phyloP scores from a whole-genome alignment of 2,113 vertebrate species.

The Tetrao urogallus region DNA sequence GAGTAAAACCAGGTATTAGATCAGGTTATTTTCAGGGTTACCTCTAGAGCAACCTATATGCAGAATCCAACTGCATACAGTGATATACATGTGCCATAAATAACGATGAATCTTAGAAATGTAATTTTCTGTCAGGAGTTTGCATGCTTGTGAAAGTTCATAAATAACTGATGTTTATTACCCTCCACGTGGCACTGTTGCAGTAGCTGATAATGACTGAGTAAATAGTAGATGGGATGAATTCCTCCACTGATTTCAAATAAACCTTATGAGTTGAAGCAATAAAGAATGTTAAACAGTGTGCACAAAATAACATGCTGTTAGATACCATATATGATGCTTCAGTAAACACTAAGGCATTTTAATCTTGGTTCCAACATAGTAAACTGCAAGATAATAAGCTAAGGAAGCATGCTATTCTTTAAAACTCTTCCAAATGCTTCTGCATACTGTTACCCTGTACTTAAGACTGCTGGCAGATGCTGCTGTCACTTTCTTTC shows the following conservation, averaged over 20 bases:
- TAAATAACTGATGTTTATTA: conserved; percentile 75
- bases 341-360: conserved; percentile 75
- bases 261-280: conserved; percentile 64
- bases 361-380: conserved; percentile 68
- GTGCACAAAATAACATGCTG: conserved; percentile 72
- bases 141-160: conserved; percentile 47
- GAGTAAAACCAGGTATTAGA: neutral
- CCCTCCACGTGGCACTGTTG: conserved; percentile 62
- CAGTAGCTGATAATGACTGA: conserved; percentile 71
- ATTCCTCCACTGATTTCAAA: conserved; percentile 74
- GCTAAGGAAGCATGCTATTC: conserved; percentile 37
- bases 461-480: conserved; percentile 6
- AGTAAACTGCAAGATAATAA: conserved; percentile 70
- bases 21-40: neutral
- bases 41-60: neutral
- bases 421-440: conserved; percentile 37
- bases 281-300: conserved; percentile 74
- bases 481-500: conserved; percentile 22
- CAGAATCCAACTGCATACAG: neutral
- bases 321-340: conserved; percentile 69
- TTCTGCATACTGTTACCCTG: neutral
- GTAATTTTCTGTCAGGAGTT: conserved; percentile 73
- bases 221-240: conserved; percentile 72
- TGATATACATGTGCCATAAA: conserved; percentile 38
- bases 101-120: conserved; percentile 49